phyloP scores from a whole-genome alignment of 2,888 invertebrate species.

The Chalcis sispes region DNA sequence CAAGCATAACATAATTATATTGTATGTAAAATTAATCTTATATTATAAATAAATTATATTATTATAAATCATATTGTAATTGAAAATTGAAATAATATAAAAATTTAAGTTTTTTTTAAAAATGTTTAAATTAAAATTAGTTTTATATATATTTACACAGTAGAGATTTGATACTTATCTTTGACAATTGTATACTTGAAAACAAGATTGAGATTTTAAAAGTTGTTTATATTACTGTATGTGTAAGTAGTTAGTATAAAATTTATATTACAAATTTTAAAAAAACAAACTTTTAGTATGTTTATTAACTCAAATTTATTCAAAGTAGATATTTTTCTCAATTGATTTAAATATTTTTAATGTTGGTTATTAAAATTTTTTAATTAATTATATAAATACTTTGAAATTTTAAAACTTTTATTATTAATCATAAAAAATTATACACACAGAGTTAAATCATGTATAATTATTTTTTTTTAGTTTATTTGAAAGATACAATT shows the following conservation, averaged over 20 bases:
- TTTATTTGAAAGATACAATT: too few relatives aligned
- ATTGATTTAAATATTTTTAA: too few relatives aligned
- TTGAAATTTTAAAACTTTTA: too few relatives aligned
- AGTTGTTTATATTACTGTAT: conserved; percentile 35
- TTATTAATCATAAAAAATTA: too few relatives aligned
- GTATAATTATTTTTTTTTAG: too few relatives aligned
- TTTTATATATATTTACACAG: conserved; percentile 44
- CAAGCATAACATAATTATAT: conserved; percentile 33
- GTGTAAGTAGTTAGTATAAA: background rate
- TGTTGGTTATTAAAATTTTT: too few relatives aligned
- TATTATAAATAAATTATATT: background rate
- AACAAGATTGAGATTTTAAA: conserved; percentile 29
- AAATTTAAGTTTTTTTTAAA: conserved; percentile 9
- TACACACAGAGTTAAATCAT: too few relatives aligned
- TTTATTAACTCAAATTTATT: too few relatives aligned
- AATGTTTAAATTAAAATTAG: conserved; percentile 20
- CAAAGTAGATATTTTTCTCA: too few relatives aligned
- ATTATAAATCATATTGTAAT: background rate
- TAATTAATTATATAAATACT: too few relatives aligned
- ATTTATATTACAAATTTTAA: background rate
- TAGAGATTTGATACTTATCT: conserved; percentile 51
- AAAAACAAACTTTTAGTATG: too few relatives aligned
- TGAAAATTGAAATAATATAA: conserved; percentile 5
- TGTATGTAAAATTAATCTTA: conserved; percentile 15
- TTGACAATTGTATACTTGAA: conserved; percentile 35